Percentiles rank a stretch among this genome's conserved stretches.
Evolutionary conservation across 2,113 vertebrate genomes (phyloP).

Genomic region (Thinocorus orbignyianus): DNA sequence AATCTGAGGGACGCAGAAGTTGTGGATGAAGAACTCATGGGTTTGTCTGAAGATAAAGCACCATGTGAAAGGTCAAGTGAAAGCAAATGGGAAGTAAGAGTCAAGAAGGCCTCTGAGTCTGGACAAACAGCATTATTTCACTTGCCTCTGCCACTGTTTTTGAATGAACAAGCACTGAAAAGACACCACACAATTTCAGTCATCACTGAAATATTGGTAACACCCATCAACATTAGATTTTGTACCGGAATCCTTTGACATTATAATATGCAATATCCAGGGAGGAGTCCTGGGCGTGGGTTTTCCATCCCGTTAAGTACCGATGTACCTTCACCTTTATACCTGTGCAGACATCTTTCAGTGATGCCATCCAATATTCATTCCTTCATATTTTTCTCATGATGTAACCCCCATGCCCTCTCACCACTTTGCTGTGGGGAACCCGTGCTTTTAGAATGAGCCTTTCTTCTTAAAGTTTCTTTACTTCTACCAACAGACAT

Average conservation of each 20-base stretch:
- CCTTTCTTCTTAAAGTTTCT: neutral
- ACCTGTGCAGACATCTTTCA: neutral
- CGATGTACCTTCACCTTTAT: neutral
- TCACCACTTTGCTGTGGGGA: neutral
- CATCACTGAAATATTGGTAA: neutral
- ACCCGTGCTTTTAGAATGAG: neutral
- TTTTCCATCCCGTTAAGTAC: neutral
- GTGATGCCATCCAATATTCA: neutral
- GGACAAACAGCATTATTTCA: neutral
- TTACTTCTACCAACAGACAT: neutral
- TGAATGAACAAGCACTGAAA: neutral
- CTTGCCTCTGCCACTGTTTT: neutral
- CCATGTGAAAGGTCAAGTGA: neutral
- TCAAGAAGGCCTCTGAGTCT: neutral
- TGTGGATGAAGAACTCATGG: neutral
- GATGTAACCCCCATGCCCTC: neutral
- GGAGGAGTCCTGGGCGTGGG: neutral
- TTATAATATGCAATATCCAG: neutral
- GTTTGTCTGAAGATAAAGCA: neutral
- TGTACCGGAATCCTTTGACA: neutral
- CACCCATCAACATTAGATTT: neutral
- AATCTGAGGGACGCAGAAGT: neutral
- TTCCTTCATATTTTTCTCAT: neutral
- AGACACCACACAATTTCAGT: neutral
- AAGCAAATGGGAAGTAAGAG: neutral